phyloP scores from a whole-genome alignment of 1,140 invertebrate species.

The Papilio dardanus region DNA sequence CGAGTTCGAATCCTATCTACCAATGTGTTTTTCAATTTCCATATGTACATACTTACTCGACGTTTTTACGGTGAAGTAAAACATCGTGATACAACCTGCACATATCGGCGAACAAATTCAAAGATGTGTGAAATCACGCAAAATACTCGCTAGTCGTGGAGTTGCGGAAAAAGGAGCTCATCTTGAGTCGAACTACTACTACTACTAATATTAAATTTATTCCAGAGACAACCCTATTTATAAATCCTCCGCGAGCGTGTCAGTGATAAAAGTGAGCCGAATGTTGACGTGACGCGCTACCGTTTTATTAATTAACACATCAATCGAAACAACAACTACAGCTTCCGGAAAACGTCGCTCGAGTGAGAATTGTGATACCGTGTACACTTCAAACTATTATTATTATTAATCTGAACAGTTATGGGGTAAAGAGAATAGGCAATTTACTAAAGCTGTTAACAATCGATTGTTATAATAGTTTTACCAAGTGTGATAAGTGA shows the following conservation, averaged over 20 bases:
- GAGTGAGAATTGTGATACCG: background rate
- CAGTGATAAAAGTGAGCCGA: conserved; percentile 34
- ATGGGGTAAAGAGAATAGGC: background rate
- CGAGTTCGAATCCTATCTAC: too few species aligned
- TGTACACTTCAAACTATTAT: background rate
- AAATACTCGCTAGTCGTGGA: too few species aligned
- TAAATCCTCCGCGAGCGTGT: background rate
- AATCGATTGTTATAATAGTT: too few species aligned
- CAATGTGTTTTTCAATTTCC: too few species aligned
- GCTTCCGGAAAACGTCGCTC: conserved; percentile 5
- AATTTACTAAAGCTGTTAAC: background rate
- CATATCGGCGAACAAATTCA: too few species aligned
- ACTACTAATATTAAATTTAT: conserved; percentile 2
- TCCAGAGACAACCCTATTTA: conserved; percentile 12
- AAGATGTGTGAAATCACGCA: too few species aligned
- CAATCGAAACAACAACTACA: conserved; percentile 11
- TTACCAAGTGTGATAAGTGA: too few species aligned
- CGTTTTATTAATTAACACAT: conserved; percentile 37
- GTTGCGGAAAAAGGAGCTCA: too few species aligned
- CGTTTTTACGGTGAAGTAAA: too few species aligned
- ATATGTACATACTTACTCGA: too few species aligned
- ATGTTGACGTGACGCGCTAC: conserved; percentile 35
- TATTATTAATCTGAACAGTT: background rate
- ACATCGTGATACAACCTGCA: too few species aligned
- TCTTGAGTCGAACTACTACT: too few species aligned